Evolutionary conservation across 2,888 invertebrate genomes (phyloP).

Genomic region (Gastracanthus pulcherrimus): DNA sequence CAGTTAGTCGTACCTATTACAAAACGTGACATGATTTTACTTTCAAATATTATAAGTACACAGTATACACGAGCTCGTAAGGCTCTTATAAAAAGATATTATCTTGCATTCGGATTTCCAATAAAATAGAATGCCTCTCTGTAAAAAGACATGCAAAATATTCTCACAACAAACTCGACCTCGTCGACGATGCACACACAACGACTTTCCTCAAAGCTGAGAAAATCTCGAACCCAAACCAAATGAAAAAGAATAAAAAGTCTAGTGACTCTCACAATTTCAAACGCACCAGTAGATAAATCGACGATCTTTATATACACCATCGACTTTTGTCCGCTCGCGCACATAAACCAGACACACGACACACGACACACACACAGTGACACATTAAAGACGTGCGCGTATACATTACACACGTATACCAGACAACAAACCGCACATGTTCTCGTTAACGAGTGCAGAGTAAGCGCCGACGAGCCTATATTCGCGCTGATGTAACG

Average conservation of each 20-base stretch:
- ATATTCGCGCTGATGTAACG: conserved; percentile 37
- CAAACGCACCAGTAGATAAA: neutral
- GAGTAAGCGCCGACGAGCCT: neutral
- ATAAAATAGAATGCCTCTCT: neutral
- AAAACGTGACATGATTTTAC: conserved; percentile 12
- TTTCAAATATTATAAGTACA: conserved; percentile 29
- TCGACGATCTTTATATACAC: neutral
- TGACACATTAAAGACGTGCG: neutral
- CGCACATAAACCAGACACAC: neutral
- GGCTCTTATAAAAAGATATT: neutral
- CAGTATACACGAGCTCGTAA: neutral
- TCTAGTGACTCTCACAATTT: neutral
- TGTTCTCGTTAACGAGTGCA: conserved; percentile 4
- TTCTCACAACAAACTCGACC: neutral
- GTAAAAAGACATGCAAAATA: neutral
- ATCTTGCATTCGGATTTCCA: neutral
- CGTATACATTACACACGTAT: neutral
- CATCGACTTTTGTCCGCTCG: neutral
- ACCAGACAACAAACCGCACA: neutral
- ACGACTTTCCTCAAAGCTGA: no score
- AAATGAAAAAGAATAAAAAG: no score
- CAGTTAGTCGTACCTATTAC: neutral
- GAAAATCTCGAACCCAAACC: no score
- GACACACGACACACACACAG: neutral
- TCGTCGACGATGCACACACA: neutral